Conservation (phyloP, 2,888 invertebrate species). For the Caenorhabditis becei region DNA sequence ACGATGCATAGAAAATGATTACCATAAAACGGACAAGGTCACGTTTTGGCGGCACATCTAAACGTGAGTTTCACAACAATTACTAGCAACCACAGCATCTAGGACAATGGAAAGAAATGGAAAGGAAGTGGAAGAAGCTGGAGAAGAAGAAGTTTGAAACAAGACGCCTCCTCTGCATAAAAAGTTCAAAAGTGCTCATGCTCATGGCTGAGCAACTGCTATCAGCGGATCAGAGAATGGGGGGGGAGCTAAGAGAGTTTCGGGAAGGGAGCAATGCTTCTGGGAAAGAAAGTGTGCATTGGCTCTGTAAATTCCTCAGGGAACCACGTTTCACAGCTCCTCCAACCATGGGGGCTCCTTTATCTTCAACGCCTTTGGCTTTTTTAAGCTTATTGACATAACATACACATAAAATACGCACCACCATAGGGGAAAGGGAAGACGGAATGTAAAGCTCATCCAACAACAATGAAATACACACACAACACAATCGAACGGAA, state of each 20-base stretch:
- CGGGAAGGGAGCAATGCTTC: slow-evolving; percentile 10
- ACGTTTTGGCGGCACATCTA: background rate
- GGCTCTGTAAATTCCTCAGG: slow-evolving; percentile 52
- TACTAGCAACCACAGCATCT: background rate
- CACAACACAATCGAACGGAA: slow-evolving; percentile 57
- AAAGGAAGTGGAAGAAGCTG: background rate
- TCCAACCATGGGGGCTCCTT: slow-evolving; percentile 32
- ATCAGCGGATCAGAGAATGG: slow-evolving; percentile 55
- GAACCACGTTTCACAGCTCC: slow-evolving; percentile 60
- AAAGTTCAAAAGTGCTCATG: slow-evolving; percentile 49
- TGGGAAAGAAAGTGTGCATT: slow-evolving; percentile 16
- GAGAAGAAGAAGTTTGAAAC: slow-evolving; percentile 45
- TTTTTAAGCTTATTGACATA: slow-evolving; percentile 54
- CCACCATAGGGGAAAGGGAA: slow-evolving; percentile 27
- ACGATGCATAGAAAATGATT: slow-evolving; percentile 16
- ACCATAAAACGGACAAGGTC: slow-evolving; percentile 11
- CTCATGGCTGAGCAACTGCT: slow-evolving; percentile 43
- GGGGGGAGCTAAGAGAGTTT: slow-evolving; percentile 23
- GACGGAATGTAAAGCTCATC: slow-evolving; percentile 41
- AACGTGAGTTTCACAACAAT: slow-evolving; percentile 2
- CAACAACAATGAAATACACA: slow-evolving; percentile 59
- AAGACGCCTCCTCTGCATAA: slow-evolving; percentile 32
- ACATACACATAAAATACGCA: slow-evolving; percentile 54
- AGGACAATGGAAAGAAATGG: slow-evolving; percentile 27
- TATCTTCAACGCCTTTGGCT: slow-evolving; percentile 32